phyloP scores from a whole-genome alignment of 92 coral and sea anemone genomes.

The Porites rus region DNA sequence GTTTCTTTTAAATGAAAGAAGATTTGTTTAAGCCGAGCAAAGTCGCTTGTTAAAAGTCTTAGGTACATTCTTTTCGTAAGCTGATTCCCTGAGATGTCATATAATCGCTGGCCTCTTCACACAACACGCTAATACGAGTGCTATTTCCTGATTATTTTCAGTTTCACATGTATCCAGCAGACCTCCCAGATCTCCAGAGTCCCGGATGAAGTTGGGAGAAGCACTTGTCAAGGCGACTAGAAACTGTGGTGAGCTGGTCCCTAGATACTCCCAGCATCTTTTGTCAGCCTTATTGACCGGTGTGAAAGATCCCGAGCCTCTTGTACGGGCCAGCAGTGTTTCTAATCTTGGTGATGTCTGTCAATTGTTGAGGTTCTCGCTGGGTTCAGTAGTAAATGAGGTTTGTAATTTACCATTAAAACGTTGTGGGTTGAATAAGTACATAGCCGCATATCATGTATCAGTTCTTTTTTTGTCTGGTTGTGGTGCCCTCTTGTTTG shows the following conservation, averaged over 20 bases:
- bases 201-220: constrained; percentile 89
- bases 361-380: constrained; percentile 79
- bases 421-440: not conserved
- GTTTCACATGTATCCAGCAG: constrained; percentile 8
- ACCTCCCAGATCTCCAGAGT: constrained; percentile 65
- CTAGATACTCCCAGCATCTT: constrained; percentile 82
- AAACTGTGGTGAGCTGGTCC: constrained; percentile 87
- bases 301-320: constrained; percentile 78
- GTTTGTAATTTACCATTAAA: constrained; percentile 39
- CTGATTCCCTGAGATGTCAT: not conserved
- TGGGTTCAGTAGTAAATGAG: constrained; percentile 87
- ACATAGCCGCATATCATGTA: not conserved
- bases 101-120: too few species aligned
- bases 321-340: constrained; percentile 95
- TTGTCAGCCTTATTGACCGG: constrained; percentile 85
- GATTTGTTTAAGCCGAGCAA: too few species aligned
- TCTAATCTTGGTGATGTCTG: constrained; percentile 95
- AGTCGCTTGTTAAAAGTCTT: too few species aligned
- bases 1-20: too few species aligned
- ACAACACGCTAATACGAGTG: not conserved
- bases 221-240: constrained; percentile 87
- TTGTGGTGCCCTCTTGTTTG: not conserved
- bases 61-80: not conserved
- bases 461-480: not conserved
- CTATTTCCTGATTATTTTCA: not conserved